These are phyloP conservation scores for Plecturocebus donacophilus DNA, from an alignment of 2,113 vertebrate species.

Conservation along the genomic window DNA sequence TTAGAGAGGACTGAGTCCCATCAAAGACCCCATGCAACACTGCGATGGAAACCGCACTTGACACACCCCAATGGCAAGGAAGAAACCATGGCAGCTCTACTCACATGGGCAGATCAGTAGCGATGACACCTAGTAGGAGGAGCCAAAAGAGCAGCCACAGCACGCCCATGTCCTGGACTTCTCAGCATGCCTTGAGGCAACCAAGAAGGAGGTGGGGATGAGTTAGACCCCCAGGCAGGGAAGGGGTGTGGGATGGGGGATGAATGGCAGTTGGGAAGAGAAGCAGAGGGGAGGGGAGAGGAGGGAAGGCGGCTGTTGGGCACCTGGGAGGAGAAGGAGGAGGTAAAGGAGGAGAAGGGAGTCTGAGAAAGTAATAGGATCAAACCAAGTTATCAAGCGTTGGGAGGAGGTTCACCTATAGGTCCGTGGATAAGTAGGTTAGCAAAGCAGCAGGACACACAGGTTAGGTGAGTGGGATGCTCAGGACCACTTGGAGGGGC, in stretches of 20 bases:
- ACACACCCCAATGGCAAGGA: not conserved
- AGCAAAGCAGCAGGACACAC: not conserved
- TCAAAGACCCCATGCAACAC: not conserved
- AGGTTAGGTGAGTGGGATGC: not conserved
- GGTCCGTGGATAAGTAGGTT: not conserved
- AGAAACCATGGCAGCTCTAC: not conserved
- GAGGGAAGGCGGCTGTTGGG: not conserved
- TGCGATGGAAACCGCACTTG: not conserved
- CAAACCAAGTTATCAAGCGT: too few relatives aligned
- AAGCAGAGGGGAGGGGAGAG: too few relatives aligned
- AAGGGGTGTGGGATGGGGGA: too few relatives aligned
- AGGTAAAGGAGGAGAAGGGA: not conserved
- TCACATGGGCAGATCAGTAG: too few relatives aligned
- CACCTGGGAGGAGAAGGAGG: too few relatives aligned
- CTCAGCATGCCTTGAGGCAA: too few relatives aligned
- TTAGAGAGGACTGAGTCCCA: not conserved
- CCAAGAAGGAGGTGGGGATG: too few relatives aligned
- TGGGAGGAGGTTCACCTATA: too few relatives aligned
- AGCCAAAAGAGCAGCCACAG: not conserved
- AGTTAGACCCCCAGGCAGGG: too few relatives aligned
- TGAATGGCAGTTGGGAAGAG: not conserved
- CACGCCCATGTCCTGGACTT: too few relatives aligned
- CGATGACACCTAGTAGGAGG: too few relatives aligned
- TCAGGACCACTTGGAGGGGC: not conserved
- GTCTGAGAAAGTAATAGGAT: too few relatives aligned